Evolutionary conservation across 2,113 vertebrate genomes (phyloP).

Genomic region (Cairina moschata): DNA sequence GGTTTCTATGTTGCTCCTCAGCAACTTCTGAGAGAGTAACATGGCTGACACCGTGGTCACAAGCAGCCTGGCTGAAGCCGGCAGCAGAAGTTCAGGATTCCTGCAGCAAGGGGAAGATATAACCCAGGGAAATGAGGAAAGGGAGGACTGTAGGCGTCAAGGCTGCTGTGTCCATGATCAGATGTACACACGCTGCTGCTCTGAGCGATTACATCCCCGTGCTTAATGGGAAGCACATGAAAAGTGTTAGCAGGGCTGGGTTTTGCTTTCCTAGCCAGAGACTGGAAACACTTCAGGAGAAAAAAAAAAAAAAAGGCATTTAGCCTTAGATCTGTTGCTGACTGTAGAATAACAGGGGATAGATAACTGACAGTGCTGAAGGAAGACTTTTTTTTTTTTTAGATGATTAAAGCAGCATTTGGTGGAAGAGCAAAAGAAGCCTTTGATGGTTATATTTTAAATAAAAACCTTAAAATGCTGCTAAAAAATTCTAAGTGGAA

Average conservation of each 20-base stretch:
- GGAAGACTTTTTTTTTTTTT: neutral
- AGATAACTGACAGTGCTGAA: neutral
- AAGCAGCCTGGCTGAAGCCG: neutral
- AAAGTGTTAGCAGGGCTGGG: neutral
- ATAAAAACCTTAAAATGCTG: neutral
- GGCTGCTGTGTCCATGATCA: accelerated
- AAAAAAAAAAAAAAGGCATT: neutral
- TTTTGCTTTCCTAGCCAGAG: neutral
- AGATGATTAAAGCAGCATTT: neutral
- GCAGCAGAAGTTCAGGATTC: neutral
- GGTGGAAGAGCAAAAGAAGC: neutral
- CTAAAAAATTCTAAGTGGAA: neutral
- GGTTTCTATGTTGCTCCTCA: neutral
- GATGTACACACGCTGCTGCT: neutral
- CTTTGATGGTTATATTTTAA: neutral
- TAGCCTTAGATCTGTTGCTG: neutral
- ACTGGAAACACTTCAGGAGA: neutral
- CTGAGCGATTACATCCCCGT: neutral
- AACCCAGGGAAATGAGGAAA: neutral
- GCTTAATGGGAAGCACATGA: conserved; percentile 15
- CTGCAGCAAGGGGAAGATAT: neutral
- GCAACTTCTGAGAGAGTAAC: neutral
- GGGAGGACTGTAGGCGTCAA: neutral
- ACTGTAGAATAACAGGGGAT: neutral
- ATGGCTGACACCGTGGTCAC: neutral